Conservation (phyloP, 2,797 vertebrate species). For the Clamator glandarius region DNA sequence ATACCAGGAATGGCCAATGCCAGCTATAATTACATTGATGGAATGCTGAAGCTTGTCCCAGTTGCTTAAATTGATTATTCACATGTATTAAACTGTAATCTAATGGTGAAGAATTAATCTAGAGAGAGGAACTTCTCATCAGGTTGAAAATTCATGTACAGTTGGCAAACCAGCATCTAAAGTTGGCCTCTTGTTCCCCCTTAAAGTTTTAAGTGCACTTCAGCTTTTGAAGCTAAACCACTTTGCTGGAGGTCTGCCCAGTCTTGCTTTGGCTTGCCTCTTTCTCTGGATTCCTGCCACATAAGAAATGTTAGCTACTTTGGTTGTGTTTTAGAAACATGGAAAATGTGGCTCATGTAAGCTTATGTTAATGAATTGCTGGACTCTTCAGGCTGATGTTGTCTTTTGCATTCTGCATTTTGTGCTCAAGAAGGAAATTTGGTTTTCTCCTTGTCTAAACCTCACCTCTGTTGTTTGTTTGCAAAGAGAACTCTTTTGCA, state of each 20-base stretch:
- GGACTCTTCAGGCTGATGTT: neutral
- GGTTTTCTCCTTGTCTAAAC: neutral
- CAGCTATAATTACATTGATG: neutral
- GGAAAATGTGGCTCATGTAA: conserved; percentile 70
- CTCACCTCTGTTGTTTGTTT: neutral
- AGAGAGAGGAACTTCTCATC: neutral
- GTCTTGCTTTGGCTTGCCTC: conserved; percentile 62
- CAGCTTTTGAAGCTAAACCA: conserved; percentile 46
- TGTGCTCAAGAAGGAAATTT: neutral
- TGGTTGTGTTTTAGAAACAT: conserved; percentile 58
- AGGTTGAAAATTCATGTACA: neutral
- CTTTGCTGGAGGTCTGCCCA: conserved; percentile 68
- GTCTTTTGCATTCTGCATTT: neutral
- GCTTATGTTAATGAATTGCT: conserved; percentile 22
- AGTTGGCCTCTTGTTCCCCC: conserved; percentile 58
- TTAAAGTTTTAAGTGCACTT: conserved; percentile 69
- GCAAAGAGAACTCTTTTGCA: neutral
- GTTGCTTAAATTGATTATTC: neutral
- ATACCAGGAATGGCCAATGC: neutral
- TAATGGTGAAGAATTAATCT: neutral
- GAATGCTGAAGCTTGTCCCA: neutral
- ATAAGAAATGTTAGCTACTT: conserved; percentile 50
- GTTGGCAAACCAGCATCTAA: neutral
- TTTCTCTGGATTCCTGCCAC: conserved; percentile 65
- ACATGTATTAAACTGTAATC: neutral